Conservation (phyloP, 2,113 vertebrate genomes). For the Ptilorrhoa leucosticta region DNA sequence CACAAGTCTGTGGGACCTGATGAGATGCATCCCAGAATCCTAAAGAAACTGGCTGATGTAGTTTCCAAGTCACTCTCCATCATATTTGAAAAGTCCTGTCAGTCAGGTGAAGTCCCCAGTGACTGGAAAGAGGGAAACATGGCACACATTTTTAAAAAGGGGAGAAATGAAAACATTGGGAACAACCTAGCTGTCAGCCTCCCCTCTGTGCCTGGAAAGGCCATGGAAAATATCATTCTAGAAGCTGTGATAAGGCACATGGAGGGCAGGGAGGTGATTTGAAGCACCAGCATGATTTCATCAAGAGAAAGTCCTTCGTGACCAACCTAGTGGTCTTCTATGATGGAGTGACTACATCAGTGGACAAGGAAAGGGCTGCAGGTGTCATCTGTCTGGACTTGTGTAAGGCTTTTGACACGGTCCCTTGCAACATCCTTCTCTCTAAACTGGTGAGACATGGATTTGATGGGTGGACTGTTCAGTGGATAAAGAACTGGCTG, state of each 20-base stretch:
- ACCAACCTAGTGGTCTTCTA: background rate
- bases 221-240: background rate
- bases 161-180: background rate
- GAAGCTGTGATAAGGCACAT: background rate
- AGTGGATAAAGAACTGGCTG: background rate
- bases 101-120: background rate
- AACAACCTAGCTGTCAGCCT: background rate
- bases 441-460: background rate
- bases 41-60: background rate
- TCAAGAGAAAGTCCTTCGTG: background rate
- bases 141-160: background rate
- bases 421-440: background rate
- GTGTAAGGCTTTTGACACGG: background rate
- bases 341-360: background rate
- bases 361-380: background rate
- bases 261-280: background rate
- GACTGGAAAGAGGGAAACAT: background rate
- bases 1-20: rapidly evolving
- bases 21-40: background rate
- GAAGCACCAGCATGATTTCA: background rate
- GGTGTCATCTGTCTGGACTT: background rate
- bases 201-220: background rate
- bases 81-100: background rate
- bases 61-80: background rate
- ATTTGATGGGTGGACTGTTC: background rate